Base-by-base conservation (phyloP, 2,888 invertebrate genomes). In the Ctenicera cuprea region DNA sequence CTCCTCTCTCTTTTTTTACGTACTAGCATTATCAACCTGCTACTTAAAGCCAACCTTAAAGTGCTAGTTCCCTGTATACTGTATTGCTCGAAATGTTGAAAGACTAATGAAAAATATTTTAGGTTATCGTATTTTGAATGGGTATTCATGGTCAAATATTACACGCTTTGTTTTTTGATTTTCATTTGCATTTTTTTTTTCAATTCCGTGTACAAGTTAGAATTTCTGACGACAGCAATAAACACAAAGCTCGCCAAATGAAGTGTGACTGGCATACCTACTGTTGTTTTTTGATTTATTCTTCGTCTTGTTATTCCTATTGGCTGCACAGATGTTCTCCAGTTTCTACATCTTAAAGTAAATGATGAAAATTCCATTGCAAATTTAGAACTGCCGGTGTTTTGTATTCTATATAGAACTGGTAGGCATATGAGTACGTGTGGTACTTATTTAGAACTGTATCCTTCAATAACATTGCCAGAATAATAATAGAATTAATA, bases 221-320 rank as follows among this genome's bases (percentile, higher is more conserved):
- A n/a, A 54, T 20, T 64, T 64, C 59, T 65, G 30, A 16, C 41
- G 33, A 61, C 37, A 12, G 26, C 30, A 43, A 43, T 71, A 48
- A 8, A 64, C 64, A 45, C 61, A 72, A 50, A 66, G 67, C 59
- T 43, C 61, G 71, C 59, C 65, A 71, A 72, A 72, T 72, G 66
- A 66, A 72, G 61, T 50, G 52, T 66, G 71, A 66, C 71, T 61
- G 71, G 71, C 59, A 72, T 72, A 66, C 71, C 66, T 72, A 66
- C 61, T 72, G 71, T 57, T 59, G 59, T 66, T 72, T 71, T n/a
- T 72, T 72, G 71, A 72, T 66, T 72, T 72, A 66, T 72, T 65
- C 71, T 66, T 71, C 50, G 48, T 57, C 64, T 71, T 54, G 65
- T 43, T 57, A 45, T 50, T 54, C 45, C n/a, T 54, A 3, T 43